Conservation (phyloP, 2,113 vertebrate species). For the Capreolus pygargus region DNA sequence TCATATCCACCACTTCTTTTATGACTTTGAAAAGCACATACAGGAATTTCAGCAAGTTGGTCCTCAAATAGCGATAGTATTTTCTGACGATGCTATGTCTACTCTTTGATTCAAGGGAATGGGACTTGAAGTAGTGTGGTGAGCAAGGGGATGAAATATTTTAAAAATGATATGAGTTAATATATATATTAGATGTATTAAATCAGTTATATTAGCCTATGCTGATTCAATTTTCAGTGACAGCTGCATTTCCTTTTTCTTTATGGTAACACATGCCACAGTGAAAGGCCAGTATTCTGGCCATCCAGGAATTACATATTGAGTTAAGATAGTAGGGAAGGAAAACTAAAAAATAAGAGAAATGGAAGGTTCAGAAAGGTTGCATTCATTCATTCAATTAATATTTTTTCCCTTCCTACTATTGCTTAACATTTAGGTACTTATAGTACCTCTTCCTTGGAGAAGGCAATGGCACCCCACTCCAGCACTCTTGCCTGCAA, state of each 20-base stretch:
- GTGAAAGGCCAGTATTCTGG: background rate
- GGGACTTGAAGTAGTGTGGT: background rate
- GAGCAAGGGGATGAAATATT: background rate
- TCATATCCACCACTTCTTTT: background rate
- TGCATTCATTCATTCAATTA: constrained; percentile 1
- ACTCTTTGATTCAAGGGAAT: background rate
- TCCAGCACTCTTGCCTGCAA: too few relatives aligned
- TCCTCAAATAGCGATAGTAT: background rate
- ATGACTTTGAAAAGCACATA: background rate
- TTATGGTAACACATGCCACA: background rate
- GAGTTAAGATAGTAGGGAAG: background rate
- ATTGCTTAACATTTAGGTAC: background rate
- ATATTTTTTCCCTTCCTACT: background rate
- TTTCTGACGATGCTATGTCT: background rate
- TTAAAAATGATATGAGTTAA: background rate
- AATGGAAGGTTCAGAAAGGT: background rate
- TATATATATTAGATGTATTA: background rate
- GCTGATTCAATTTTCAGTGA: background rate
- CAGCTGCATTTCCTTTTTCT: background rate
- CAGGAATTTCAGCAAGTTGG: background rate
- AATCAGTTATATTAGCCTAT: background rate
- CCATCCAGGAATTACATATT: background rate
- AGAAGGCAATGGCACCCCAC: too few relatives aligned
- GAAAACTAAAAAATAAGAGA: background rate
- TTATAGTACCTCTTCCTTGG: background rate